These are phyloP conservation scores for Venusia cambrica DNA, from an alignment of 2,888 invertebrate species.

Conservation along the genomic window DNA sequence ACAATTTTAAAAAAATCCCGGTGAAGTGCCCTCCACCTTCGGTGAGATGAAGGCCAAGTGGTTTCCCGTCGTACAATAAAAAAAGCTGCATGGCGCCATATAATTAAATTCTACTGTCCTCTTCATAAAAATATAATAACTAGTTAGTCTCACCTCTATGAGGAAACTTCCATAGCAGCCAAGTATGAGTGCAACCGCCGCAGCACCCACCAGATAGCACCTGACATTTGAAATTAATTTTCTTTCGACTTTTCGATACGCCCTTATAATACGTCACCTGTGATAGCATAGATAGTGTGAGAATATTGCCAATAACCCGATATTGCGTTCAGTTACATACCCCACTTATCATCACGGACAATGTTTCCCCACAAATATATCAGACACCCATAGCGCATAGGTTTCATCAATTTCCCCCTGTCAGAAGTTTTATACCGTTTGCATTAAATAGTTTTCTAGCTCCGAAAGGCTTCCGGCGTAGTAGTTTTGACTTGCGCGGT, in stretches of 20 bases:
- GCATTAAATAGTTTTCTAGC: constrained; percentile 8
- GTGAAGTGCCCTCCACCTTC: too few relatives aligned
- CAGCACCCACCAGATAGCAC: constrained; percentile 1
- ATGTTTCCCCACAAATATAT: constrained; percentile 27
- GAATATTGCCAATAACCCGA: constrained; percentile 38
- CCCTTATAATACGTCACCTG: constrained; percentile 32
- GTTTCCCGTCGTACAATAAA: too few relatives aligned
- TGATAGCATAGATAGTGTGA: constrained; percentile 36
- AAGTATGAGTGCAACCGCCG: constrained; percentile 5
- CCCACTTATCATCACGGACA: constrained; percentile 31
- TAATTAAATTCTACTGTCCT: too few relatives aligned
- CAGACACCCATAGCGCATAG: constrained; percentile 24
- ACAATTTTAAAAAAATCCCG: too few relatives aligned
- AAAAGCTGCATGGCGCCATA: too few relatives aligned
- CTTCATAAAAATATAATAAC: too few relatives aligned
- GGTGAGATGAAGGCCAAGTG: too few relatives aligned
- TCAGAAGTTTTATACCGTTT: constrained; percentile 20
- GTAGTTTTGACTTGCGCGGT: constrained; percentile 9
- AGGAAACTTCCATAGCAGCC: not conserved
- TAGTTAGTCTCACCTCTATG: too few relatives aligned
- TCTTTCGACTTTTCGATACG: constrained; percentile 35
- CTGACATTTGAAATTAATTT: constrained; percentile 58
- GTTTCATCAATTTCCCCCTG: constrained; percentile 21
- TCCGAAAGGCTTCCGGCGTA: too few relatives aligned
- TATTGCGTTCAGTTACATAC: constrained; percentile 32